phyloP scores from a whole-genome alignment of 1,140 invertebrate genomes.

The Drosophila nigromelanica region DNA sequence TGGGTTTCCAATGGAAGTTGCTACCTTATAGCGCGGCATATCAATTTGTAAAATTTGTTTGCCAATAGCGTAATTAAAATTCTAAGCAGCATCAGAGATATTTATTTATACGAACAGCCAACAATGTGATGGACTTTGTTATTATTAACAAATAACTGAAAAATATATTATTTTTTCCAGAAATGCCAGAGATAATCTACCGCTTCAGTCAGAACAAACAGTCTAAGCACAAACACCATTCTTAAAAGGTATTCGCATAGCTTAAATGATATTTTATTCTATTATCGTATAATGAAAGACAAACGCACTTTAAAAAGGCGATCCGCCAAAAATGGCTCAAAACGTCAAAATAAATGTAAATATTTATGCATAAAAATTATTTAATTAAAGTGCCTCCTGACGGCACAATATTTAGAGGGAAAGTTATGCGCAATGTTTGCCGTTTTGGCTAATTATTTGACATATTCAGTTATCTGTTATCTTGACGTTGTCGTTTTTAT shows the following conservation, averaged over 20 bases:
- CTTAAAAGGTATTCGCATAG: constrained; percentile 1
- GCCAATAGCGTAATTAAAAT: constrained; percentile 38
- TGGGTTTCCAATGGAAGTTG: constrained; percentile 6
- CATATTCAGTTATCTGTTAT: constrained; percentile 50
- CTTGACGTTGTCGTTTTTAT: constrained; percentile 25
- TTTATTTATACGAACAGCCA: background rate
- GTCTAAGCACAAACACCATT: background rate
- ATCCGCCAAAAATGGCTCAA: constrained; percentile 1
- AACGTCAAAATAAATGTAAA: constrained; percentile 34
- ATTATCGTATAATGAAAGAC: background rate
- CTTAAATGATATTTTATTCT: too few species aligned
- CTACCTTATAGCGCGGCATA: constrained; percentile 16
- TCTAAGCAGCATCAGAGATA: constrained; percentile 6
- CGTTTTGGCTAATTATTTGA: constrained; percentile 62
- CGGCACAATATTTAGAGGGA: constrained; percentile 34
- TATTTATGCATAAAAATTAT: constrained; percentile 65
- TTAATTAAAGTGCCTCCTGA: constrained; percentile 54
- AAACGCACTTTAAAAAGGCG: background rate
- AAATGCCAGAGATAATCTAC: background rate
- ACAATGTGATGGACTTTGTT: background rate
- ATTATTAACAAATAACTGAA: too few species aligned
- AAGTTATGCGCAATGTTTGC: constrained; percentile 47
- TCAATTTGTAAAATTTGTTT: constrained; percentile 18
- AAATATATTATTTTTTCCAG: background rate
- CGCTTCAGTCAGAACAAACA: background rate